Conservation (phyloP, 1,140 invertebrate genomes). For the Maconellicoccus hirsutus region DNA sequence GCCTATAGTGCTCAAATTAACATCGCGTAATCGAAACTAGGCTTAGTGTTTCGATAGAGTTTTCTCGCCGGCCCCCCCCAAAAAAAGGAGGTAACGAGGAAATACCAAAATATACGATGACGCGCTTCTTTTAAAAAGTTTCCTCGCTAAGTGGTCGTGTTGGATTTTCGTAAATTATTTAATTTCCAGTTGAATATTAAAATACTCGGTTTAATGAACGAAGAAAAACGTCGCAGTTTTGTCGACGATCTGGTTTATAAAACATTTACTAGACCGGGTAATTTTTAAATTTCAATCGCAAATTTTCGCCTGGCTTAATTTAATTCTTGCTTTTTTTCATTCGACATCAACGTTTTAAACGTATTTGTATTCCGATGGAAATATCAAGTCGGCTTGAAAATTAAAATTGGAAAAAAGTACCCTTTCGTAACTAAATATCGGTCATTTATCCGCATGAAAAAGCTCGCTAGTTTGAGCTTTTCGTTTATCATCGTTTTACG, state of each 20-base stretch:
- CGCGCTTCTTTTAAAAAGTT: not conserved
- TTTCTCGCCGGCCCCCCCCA: too few relatives aligned
- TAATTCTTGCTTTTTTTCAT: too few relatives aligned
- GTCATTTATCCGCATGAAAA: too few relatives aligned
- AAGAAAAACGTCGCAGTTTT: not conserved
- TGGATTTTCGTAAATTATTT: not conserved
- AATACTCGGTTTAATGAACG: not conserved
- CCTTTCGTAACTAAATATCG: too few relatives aligned
- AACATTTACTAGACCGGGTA: not conserved
- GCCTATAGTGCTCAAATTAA: not conserved
- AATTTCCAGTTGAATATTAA: not conserved
- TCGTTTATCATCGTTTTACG: too few relatives aligned
- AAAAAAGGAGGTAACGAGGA: too few relatives aligned
- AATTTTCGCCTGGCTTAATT: not conserved
- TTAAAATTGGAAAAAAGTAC: too few relatives aligned
- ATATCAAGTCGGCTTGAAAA: too few relatives aligned
- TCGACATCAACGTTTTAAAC: too few relatives aligned
- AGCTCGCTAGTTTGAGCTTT: too few relatives aligned
- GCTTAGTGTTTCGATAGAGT: not conserved
- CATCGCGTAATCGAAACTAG: not conserved
- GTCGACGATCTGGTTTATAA: not conserved
- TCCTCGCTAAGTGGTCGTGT: not conserved
- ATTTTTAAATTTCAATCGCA: not conserved
- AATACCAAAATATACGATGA: not conserved
- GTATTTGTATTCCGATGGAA: too few relatives aligned